Percentiles rank a stretch among this genome's conserved stretches.
Evolutionary conservation across 2,888 invertebrate genomes (phyloP).

Genomic region (Neelides folsomi): DNA sequence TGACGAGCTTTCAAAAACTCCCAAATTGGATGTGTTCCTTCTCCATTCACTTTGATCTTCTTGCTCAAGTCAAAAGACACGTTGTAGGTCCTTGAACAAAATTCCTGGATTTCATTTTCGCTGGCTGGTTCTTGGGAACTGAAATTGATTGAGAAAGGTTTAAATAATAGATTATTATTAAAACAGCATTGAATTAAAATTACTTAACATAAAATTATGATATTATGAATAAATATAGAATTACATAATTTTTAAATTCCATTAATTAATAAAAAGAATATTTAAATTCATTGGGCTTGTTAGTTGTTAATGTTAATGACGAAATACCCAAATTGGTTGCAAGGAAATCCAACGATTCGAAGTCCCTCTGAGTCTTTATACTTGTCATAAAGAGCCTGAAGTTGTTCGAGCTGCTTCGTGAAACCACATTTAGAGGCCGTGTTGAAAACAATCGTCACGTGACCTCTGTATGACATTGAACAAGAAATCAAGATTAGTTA

Average conservation of each 20-base stretch:
- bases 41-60: conserved; percentile 57
- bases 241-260: too few relatives aligned
- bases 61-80: conserved; percentile 48
- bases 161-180: too few relatives aligned
- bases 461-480: too few relatives aligned
- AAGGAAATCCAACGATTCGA: conserved; percentile 28
- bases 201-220: too few relatives aligned
- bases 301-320: too few relatives aligned
- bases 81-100: conserved; percentile 40
- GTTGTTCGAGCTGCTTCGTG: conserved; percentile 12
- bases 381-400: conserved; percentile 26
- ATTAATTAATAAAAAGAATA: too few relatives aligned
- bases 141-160: conserved; percentile 10
- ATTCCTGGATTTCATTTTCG: conserved; percentile 52
- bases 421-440: too few relatives aligned
- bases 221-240: too few relatives aligned
- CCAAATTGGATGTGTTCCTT: conserved; percentile 46
- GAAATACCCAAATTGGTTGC: conserved; percentile 26
- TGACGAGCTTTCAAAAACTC: conserved; percentile 38
- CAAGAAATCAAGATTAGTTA: too few relatives aligned
- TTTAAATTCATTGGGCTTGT: too few relatives aligned
- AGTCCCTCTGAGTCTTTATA: conserved; percentile 25
- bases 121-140: conserved; percentile 50
- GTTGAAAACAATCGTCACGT: too few relatives aligned
- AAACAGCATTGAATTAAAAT: too few relatives aligned